Evolutionary conservation across 2,797 vertebrate genomes (phyloP).

Genomic region (Poeciliopsis presidionis): DNA sequence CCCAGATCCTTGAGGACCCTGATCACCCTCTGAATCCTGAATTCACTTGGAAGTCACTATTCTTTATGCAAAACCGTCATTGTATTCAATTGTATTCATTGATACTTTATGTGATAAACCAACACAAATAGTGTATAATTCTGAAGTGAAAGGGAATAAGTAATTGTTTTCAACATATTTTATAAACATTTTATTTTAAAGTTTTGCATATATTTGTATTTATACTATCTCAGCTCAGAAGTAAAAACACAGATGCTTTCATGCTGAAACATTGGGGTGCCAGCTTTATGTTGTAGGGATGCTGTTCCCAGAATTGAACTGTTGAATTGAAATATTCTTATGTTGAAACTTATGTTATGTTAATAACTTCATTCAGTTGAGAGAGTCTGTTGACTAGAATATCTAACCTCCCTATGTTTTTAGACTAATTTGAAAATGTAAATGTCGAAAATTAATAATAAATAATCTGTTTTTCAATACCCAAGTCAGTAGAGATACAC

Average conservation of each 20-base stretch:
- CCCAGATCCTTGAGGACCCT: too few relatives aligned
- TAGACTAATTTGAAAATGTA: background rate
- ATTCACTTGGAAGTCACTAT: too few relatives aligned
- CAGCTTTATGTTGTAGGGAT: background rate
- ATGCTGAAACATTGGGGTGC: background rate
- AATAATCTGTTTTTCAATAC: background rate
- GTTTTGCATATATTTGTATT: background rate
- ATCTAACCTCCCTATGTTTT: background rate
- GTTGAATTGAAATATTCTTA: too few relatives aligned
- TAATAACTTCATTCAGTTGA: background rate
- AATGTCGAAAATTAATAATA: background rate
- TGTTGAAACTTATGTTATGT: background rate
- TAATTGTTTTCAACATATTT: background rate
- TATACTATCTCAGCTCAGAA: background rate
- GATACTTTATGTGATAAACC: background rate
- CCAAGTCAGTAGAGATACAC: background rate
- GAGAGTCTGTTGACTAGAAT: background rate
- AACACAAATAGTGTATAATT: background rate
- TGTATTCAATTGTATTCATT: background rate
- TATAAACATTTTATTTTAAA: background rate
- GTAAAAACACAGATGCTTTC: background rate
- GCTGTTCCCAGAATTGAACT: background rate
- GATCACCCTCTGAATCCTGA: too few relatives aligned
- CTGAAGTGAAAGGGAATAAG: background rate
- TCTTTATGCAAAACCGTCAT: too few relatives aligned